Percentiles rank a stretch among this genome's conserved stretches.
These are phyloP conservation scores for Limnephilus lunatus DNA, from an alignment of 2,888 invertebrate species.

Conservation along the genomic window DNA sequence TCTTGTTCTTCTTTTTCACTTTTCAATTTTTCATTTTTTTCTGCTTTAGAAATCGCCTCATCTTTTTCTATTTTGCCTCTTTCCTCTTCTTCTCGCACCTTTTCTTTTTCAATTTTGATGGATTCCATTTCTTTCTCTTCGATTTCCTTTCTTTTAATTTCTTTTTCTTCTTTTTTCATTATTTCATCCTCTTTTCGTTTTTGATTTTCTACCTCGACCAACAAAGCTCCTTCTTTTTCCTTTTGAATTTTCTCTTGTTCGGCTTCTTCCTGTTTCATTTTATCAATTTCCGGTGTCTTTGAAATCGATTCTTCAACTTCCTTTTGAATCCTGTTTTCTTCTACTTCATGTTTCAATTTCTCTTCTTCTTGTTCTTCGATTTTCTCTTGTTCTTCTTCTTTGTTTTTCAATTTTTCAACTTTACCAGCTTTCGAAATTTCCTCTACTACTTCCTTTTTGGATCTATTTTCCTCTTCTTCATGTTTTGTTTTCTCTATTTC, in stretches of 20 bases:
- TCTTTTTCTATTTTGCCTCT: not conserved
- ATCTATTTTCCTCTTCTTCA: conserved; percentile 40
- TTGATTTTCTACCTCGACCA: not conserved
- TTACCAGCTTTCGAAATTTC: conserved; percentile 60
- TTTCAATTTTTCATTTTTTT: not conserved
- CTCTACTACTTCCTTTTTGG: not conserved
- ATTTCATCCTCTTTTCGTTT: conserved; percentile 19
- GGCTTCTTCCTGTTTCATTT: conserved; percentile 36
- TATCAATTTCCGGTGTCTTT: conserved; percentile 37
- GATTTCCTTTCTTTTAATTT: too few species aligned
- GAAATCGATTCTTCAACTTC: not conserved
- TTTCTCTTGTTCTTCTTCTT: conserved; percentile 38
- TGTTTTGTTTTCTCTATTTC: conserved; percentile 37
- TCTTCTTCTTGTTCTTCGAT: conserved; percentile 46
- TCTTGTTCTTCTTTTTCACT: not conserved
- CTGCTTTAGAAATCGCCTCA: not conserved
- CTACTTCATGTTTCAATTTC: too few species aligned
- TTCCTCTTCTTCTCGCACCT: conserved; percentile 65
- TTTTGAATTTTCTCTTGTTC: conserved; percentile 55
- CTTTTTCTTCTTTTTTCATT: not conserved
- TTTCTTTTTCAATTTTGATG: not conserved
- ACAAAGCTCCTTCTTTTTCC: conserved; percentile 45
- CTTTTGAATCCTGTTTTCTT: too few species aligned
- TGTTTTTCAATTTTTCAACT: conserved; percentile 29
- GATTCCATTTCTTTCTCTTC: too few species aligned